phyloP scores from a whole-genome alignment of 2,113 vertebrate genomes.

The Speoplatyrhinus poulsoni region DNA sequence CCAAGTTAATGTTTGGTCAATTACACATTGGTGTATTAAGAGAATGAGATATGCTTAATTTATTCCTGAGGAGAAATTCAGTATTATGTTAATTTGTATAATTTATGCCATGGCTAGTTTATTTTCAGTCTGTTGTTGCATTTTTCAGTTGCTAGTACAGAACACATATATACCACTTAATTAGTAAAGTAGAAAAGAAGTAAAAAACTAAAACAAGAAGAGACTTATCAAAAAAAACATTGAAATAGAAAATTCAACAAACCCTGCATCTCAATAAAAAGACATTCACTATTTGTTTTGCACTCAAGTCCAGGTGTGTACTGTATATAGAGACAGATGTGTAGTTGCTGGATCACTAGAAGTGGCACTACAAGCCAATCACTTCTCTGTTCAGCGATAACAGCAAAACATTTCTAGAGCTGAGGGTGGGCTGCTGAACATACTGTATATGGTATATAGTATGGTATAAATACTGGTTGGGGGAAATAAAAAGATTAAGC shows the following conservation, averaged over 20 bases:
- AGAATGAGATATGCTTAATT: too few species aligned
- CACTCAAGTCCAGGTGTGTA: slow-evolving; percentile 25
- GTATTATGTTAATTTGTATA: too few species aligned
- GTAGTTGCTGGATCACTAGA: slow-evolving; percentile 20
- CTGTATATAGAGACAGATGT: slow-evolving; percentile 42
- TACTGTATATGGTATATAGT: too few species aligned
- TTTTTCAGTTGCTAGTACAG: too few species aligned
- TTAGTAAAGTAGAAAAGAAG: background rate
- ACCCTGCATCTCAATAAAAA: slow-evolving; percentile 10
- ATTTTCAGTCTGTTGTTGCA: too few species aligned
- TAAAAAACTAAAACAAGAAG: slow-evolving; percentile 2
- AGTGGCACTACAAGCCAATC: slow-evolving; percentile 8
- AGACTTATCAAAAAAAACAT: background rate
- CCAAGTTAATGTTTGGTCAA: too few species aligned
- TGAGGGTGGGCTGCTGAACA: background rate
- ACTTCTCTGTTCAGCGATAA: slow-evolving; percentile 16
- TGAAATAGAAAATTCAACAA: slow-evolving; percentile 29
- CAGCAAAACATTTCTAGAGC: slow-evolving; percentile 22
- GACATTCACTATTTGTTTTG: slow-evolving; percentile 30
- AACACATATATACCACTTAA: background rate
- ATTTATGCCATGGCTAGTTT: too few species aligned
- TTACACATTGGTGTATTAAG: too few species aligned
- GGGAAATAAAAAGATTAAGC: background rate
- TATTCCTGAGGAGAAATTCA: too few species aligned
- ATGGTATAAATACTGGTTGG: slow-evolving; percentile 12